Evolutionary conservation across 2,888 invertebrate genomes (phyloP), one percentile per base, ranked within the genome.

Genomic region (Cancer borealis): DNA sequence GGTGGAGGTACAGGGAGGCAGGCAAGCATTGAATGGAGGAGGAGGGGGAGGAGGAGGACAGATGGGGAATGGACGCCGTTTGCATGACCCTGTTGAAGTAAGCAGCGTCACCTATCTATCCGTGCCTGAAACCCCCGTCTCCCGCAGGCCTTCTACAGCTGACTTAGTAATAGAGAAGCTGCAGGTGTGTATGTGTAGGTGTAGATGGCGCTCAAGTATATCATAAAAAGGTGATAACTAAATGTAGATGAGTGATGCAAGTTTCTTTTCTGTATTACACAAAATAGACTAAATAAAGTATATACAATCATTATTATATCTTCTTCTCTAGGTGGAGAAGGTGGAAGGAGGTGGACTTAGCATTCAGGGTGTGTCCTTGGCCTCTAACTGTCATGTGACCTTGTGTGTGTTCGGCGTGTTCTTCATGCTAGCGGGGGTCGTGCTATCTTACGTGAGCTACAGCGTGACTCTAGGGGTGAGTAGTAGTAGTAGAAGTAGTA

Each of bases 301-400:
- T 12, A 6, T 8, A 39, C 3, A 46, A 14, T 88, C 21, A 17
- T 30, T 17, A 4, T n/a, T 14, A 79, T 79, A 17, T 73, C 45
- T 60, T 17, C 30, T 26, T 66, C 30, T 4, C 93, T 97, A 98
- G 96, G 98, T 98, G 96, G 98, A 98, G 97, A 98, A 98, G 96
- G 98, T 98, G 96, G 98, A 98, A 96, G 98, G 98, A 92, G 98
- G 98, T 49, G 98, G 98, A 46, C 97, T 98, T 95, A 97, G 98
- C 96, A 98, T 98, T 88, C 98, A 98, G 17, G 98, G 98, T 3
- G 98, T 98, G 92, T 98, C 98, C 30, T 97, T 98, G 88, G 98
- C 98, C 73, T 98, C 98, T 96, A 98, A 98, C 97, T 98, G 98
- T 96, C 98, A 98, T 96, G 97, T 98, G 96, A 97, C 98, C 95